Evolutionary conservation across 2,113 vertebrate species (phyloP).

Genomic region (Copsychus sechellarum): DNA sequence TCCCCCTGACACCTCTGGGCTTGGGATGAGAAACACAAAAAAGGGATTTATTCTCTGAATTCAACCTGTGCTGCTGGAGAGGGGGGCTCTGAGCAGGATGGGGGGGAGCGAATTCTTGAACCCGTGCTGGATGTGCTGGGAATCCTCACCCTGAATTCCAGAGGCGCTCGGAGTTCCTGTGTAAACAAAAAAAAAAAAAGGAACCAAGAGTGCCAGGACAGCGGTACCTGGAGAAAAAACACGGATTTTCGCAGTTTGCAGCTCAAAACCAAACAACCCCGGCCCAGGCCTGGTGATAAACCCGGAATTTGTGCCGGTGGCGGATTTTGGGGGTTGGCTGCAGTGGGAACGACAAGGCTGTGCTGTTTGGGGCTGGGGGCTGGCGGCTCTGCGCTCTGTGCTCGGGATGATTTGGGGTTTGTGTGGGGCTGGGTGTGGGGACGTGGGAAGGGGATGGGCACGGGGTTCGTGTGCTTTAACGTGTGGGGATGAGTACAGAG

Average conservation of each 20-base stretch:
- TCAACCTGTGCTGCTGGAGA: neutral
- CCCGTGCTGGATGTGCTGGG: neutral
- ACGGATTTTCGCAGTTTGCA: too few relatives aligned
- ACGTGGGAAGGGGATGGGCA: too few relatives aligned
- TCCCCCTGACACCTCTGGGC: neutral
- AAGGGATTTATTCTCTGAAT: neutral
- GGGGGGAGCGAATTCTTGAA: neutral
- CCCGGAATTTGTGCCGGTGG: too few relatives aligned
- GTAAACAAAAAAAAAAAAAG: neutral
- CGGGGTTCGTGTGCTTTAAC: slow-evolving; percentile 37
- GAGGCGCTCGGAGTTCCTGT: neutral
- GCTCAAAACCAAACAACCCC: too few relatives aligned
- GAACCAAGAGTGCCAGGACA: neutral
- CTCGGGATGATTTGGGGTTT: too few relatives aligned
- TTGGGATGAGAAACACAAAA: neutral
- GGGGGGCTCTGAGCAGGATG: neutral
- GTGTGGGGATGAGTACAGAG: too few relatives aligned
- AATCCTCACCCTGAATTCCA: slow-evolving; percentile 11
- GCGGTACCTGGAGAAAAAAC: neutral
- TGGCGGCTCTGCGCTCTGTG: too few relatives aligned
- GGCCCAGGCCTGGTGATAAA: too few relatives aligned
- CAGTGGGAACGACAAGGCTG: too few relatives aligned
- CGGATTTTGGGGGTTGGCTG: too few relatives aligned
- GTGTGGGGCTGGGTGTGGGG: too few relatives aligned
- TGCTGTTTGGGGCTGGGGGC: too few relatives aligned